Evolutionary conservation across 2,113 vertebrate species (phyloP).

Genomic region (Colossoma macropomum): DNA sequence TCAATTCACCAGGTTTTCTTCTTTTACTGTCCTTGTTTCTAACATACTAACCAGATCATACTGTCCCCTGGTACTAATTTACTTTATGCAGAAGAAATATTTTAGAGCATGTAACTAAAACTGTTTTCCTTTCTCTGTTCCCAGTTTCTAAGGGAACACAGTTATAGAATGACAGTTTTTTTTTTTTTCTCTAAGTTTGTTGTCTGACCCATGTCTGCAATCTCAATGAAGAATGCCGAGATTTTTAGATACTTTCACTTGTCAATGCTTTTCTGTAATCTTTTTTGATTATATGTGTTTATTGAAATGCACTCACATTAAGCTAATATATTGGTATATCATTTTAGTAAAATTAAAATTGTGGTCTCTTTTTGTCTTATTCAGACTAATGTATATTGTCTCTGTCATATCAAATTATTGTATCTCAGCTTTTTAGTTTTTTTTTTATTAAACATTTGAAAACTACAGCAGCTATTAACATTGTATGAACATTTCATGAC

Average conservation of each 20-base stretch:
- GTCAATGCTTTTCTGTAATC: background rate
- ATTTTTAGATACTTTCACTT: background rate
- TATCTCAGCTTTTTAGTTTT: too few relatives aligned
- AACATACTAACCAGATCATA: conserved; percentile 23
- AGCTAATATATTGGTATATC: background rate
- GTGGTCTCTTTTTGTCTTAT: too few relatives aligned
- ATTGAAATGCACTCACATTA: conserved; percentile 1
- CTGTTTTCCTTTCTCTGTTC: background rate
- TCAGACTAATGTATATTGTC: too few relatives aligned
- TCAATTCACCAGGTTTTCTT: conserved; percentile 56
- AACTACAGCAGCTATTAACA: too few relatives aligned
- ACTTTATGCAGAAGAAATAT: background rate
- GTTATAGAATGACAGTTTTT: too few relatives aligned
- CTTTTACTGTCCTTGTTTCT: conserved; percentile 57
- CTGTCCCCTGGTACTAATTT: background rate
- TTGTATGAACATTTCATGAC: too few relatives aligned
- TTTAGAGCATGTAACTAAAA: background rate
- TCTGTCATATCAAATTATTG: too few relatives aligned
- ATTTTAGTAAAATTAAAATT: background rate
- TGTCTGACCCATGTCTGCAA: background rate
- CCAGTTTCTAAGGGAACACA: too few relatives aligned
- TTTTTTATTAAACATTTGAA: too few relatives aligned
- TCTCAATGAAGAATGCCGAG: background rate
- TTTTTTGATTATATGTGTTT: background rate
- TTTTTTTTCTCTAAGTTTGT: background rate